Percentiles rank a stretch among this genome's conserved stretches.
Conservation (phyloP, 2,888 invertebrate genomes). For the Noctua fimbriata region DNA sequence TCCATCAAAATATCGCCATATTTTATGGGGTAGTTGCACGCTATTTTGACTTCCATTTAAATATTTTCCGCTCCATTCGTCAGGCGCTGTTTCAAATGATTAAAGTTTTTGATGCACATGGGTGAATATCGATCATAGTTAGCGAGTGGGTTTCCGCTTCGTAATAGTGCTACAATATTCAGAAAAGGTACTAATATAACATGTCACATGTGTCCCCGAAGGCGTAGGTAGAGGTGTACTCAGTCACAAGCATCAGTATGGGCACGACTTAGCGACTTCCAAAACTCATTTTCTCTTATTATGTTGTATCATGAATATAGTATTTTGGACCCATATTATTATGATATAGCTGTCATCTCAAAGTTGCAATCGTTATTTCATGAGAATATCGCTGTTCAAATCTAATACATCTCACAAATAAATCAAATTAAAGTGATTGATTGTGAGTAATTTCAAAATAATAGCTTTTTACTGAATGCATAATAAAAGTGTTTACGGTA, state of each 20-base stretch:
- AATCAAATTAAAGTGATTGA: no score
- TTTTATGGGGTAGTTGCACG: conserved; percentile 86
- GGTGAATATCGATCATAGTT: conserved; percentile 64
- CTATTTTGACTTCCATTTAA: conserved; percentile 89
- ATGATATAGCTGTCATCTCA: background rate
- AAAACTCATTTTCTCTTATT: background rate
- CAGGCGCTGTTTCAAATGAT: conserved; percentile 85
- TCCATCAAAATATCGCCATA: conserved; percentile 82
- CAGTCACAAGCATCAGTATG: background rate
- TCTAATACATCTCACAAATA: no score
- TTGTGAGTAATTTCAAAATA: no score
- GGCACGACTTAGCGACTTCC: background rate
- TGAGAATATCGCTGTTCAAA: background rate
- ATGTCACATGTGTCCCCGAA: background rate
- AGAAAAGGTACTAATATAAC: background rate
- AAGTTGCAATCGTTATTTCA: background rate
- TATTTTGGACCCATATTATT: background rate
- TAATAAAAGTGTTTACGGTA: no score
- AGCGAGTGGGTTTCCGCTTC: conserved; percentile 16
- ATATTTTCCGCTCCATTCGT: conserved; percentile 89
- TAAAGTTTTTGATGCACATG: conserved; percentile 82
- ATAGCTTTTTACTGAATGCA: no score
- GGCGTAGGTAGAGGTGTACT: background rate
- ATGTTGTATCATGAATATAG: background rate
- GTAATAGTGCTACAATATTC: background rate